Evolutionary conservation across 1,140 invertebrate species (phyloP).

Genomic region (Aphidius ervi): DNA sequence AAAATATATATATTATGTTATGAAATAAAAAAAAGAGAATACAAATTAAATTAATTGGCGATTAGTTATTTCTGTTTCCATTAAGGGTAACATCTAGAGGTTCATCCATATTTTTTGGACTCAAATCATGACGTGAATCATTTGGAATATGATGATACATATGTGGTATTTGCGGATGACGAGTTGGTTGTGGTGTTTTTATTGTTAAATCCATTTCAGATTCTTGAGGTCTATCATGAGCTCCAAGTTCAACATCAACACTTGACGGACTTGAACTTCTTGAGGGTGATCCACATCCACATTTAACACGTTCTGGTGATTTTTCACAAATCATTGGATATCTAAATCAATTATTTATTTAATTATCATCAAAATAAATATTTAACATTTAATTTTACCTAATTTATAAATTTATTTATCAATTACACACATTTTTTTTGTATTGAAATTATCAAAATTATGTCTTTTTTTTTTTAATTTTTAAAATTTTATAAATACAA

Average conservation of each 20-base stretch:
- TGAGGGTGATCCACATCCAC: conserved; percentile 45
- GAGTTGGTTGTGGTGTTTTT: conserved; percentile 38
- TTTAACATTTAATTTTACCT: too few relatives aligned
- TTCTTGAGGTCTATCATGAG: conserved; percentile 45
- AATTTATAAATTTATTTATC: too few relatives aligned
- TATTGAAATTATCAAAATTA: too few relatives aligned
- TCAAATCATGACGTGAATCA: conserved; percentile 32
- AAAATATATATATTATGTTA: neutral
- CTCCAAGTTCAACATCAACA: conserved; percentile 28
- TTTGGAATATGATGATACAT: conserved; percentile 40
- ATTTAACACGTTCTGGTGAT: conserved; percentile 45
- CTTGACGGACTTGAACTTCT: conserved; percentile 37
- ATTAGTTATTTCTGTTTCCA: conserved; percentile 38
- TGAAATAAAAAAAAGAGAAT: neutral
- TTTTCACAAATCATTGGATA: conserved; percentile 45
- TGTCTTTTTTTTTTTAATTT: too few relatives aligned
- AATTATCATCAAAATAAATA: too few relatives aligned
- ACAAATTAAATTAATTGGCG: conserved; percentile 6
- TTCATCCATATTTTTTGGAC: conserved; percentile 43
- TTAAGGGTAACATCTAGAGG: conserved; percentile 50
- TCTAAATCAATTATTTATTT: conserved; percentile 25
- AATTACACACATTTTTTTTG: too few relatives aligned
- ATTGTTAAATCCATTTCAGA: conserved; percentile 50
- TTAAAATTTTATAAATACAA: too few relatives aligned
- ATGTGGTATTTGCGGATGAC: conserved; percentile 36